These are phyloP conservation scores for Caenorhabditis inopinata DNA, from an alignment of 1,140 invertebrate genomes.

Conservation along the genomic window DNA sequence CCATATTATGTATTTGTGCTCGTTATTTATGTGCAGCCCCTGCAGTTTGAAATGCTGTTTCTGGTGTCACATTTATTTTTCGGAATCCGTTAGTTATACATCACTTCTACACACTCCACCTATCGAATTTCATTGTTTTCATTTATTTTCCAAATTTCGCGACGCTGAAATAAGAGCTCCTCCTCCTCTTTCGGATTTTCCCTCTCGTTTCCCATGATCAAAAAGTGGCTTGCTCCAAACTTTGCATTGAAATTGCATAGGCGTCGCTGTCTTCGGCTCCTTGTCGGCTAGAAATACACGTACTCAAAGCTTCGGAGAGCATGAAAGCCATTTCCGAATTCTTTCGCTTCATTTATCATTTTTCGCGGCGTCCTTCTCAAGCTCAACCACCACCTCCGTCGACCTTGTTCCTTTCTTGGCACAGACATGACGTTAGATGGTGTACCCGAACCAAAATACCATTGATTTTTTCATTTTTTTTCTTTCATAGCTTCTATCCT, in stretches of 20 bases:
- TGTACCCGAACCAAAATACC: not conserved
- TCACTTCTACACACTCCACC: no score
- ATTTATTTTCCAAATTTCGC: not conserved
- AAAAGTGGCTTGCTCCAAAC: not conserved
- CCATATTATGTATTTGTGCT: no score
- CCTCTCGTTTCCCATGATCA: not conserved
- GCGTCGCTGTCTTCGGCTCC: not conserved
- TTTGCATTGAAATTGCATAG: not conserved
- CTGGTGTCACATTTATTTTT: not conserved
- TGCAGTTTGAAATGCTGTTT: no score
- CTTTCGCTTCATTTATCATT: conserved; percentile 28
- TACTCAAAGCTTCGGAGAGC: not conserved
- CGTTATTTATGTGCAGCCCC: no score
- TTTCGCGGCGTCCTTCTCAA: not conserved
- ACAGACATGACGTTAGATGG: no score
- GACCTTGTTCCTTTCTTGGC: not conserved
- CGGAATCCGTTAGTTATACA: no score
- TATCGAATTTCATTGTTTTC: conserved; percentile 15
- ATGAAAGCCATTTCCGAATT: conserved; percentile 27
- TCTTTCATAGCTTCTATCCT: not conserved
- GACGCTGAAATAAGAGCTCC: not conserved
- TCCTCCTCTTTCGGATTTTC: not conserved
- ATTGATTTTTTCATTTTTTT: not conserved
- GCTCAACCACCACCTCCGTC: not conserved
- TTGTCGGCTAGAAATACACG: not conserved